Evolutionary conservation across 2,888 invertebrate species (phyloP).

Genomic region (Andrena flavipes): DNA sequence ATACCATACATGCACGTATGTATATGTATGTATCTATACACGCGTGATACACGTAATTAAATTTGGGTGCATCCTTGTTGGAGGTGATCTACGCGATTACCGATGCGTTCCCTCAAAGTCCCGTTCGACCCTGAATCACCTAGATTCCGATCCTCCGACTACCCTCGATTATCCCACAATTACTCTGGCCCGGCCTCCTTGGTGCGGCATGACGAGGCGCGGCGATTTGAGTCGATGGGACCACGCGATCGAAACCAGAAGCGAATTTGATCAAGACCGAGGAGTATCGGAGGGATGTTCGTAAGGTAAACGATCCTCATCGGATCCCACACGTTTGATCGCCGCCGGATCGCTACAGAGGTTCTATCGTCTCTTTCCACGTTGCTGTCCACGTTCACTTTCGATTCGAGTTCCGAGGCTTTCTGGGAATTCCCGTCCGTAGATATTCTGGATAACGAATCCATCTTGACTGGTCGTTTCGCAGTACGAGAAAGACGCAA

Average conservation of each 20-base stretch:
- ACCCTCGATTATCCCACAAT: too few species aligned
- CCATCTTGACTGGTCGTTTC: too few species aligned
- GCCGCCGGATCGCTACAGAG: constrained; percentile 15
- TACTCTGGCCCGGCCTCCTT: too few species aligned
- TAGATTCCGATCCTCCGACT: too few species aligned
- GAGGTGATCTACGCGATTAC: constrained; percentile 24
- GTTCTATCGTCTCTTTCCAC: not conserved
- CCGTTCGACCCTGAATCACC: not conserved
- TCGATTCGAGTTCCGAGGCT: not conserved
- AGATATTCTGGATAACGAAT: too few species aligned
- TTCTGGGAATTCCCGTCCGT: not conserved
- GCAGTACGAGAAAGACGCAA: too few species aligned
- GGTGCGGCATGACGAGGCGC: constrained; percentile 34
- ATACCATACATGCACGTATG: constrained; percentile 3
- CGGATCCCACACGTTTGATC: constrained; percentile 22
- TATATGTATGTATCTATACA: too few species aligned
- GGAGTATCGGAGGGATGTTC: constrained; percentile 94
- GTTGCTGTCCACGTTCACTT: not conserved
- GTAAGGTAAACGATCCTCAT: constrained; percentile 90
- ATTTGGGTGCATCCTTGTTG: constrained; percentile 30
- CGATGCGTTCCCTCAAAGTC: not conserved
- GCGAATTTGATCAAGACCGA: constrained; percentile 92
- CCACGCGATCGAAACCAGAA: constrained; percentile 92
- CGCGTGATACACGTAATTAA: too few species aligned
- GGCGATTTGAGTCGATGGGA: constrained; percentile 97